Evolutionary conservation across 1,140 invertebrate species (phyloP).

Genomic region (Eulimnadia texana): DNA sequence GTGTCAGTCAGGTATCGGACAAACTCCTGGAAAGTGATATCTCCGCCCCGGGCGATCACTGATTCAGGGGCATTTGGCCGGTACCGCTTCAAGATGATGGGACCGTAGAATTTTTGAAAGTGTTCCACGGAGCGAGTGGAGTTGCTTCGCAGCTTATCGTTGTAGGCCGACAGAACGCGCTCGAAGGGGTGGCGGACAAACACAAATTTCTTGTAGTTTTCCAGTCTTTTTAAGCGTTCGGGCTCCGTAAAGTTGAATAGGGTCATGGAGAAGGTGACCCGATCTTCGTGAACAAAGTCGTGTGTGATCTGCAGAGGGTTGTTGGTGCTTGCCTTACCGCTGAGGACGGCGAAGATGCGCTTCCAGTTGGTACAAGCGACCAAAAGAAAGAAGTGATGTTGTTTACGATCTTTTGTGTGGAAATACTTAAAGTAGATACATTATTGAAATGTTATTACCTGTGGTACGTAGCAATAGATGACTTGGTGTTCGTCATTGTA

Average conservation of each 20-base stretch:
- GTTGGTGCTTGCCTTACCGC: slow-evolving; percentile 47
- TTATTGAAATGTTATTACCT: too few species aligned
- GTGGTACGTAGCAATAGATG: too few species aligned
- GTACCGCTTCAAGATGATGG: background rate
- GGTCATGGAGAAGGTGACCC: slow-evolving; percentile 31
- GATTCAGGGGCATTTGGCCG: background rate
- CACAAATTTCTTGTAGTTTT: background rate
- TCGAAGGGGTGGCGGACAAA: background rate
- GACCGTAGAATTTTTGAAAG: background rate
- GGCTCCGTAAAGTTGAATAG: slow-evolving; percentile 38
- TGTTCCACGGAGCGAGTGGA: slow-evolving; percentile 33
- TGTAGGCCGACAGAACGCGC: background rate
- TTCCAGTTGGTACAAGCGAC: slow-evolving; percentile 97
- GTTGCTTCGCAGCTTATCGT: background rate
- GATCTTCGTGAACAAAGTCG: slow-evolving; percentile 49
- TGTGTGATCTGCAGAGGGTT: slow-evolving; percentile 58
- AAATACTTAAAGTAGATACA: too few species aligned
- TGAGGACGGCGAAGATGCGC: slow-evolving; percentile 66
- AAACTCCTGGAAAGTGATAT: background rate
- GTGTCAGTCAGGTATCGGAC: background rate
- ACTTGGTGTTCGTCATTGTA: too few species aligned
- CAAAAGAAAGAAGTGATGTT: too few species aligned
- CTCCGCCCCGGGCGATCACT: background rate
- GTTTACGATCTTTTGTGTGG: too few species aligned
- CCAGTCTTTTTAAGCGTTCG: slow-evolving; percentile 32